Evolutionary conservation across 2,888 invertebrate genomes (phyloP).

Genomic region (Pterostichus niger): DNA sequence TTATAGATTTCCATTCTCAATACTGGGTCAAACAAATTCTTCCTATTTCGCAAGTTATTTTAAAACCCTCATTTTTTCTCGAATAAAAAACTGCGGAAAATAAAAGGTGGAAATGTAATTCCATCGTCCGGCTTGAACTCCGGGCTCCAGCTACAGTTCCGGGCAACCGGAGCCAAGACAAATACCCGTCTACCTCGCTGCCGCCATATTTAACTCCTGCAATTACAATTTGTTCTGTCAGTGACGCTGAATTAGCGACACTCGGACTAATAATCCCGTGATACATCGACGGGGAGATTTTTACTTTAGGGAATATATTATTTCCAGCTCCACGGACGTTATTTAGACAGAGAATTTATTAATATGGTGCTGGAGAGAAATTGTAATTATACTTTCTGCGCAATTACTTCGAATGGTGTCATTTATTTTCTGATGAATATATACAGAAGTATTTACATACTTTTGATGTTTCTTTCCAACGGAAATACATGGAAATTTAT

Average conservation of each 20-base stretch:
- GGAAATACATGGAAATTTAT: background rate
- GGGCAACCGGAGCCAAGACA: slow-evolving; percentile 47
- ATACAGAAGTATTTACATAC: slow-evolving; percentile 20
- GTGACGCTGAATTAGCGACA: slow-evolving; percentile 31
- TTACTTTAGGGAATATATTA: too few relatives aligned
- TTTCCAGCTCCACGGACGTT: background rate
- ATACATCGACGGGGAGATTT: slow-evolving; percentile 18
- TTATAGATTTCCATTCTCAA: too few relatives aligned
- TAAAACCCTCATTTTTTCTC: slow-evolving; percentile 16
- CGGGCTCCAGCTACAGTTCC: background rate
- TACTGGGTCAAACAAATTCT: too few relatives aligned
- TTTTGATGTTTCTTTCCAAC: slow-evolving; percentile 26
- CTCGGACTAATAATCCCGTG: slow-evolving; percentile 52
- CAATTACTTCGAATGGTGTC: slow-evolving; percentile 22
- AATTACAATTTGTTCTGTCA: slow-evolving; percentile 62
- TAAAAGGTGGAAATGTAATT: slow-evolving; percentile 50
- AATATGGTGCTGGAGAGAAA: slow-evolving; percentile 13
- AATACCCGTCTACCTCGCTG: slow-evolving; percentile 14
- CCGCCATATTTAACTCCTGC: slow-evolving; percentile 52
- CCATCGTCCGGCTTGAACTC: background rate
- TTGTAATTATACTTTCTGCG: slow-evolving; percentile 12
- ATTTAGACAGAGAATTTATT: slow-evolving; percentile 3
- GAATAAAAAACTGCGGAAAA: background rate
- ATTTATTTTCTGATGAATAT: slow-evolving; percentile 30
- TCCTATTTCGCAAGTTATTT: background rate